phyloP scores from a whole-genome alignment of 2,797 vertebrate genomes.

The Peromyscus eremicus region DNA sequence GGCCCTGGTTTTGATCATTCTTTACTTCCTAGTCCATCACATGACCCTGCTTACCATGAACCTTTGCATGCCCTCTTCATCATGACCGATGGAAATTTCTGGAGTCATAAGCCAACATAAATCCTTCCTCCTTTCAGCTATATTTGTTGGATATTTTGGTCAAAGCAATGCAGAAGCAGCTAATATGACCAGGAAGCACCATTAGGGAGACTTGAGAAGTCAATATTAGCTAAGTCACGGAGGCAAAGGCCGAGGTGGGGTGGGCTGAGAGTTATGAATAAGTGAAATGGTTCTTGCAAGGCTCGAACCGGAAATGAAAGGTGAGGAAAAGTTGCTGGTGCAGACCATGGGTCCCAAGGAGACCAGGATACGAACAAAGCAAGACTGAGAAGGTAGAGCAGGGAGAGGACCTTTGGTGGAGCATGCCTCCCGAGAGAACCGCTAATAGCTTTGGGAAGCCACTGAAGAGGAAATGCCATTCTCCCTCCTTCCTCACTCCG shows the following conservation, averaged over 20 bases:
- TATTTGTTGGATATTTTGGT: not conserved
- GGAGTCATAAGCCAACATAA: not conserved
- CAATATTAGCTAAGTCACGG: not conserved
- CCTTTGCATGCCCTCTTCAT: not conserved
- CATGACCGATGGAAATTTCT: not conserved
- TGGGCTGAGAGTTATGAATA: no score
- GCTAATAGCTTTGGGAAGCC: not conserved
- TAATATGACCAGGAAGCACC: not conserved
- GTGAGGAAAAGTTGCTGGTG: not conserved
- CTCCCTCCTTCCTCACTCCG: not conserved
- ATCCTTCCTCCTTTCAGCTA: not conserved
- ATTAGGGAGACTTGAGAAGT: not conserved
- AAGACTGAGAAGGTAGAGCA: not conserved
- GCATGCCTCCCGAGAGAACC: not conserved
- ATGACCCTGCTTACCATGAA: not conserved
- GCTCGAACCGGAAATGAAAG: not conserved
- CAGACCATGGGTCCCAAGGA: accelerated
- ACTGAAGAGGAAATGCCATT: accelerated
- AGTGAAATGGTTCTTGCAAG: not conserved
- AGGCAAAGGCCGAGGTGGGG: not conserved
- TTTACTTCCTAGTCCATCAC: not conserved
- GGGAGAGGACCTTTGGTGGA: not conserved
- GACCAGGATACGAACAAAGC: not conserved
- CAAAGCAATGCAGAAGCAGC: not conserved
- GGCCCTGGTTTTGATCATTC: not conserved